Base-by-base conservation (phyloP, 2,113 vertebrate species). In the Balaenoptera acutorostrata region DNA sequence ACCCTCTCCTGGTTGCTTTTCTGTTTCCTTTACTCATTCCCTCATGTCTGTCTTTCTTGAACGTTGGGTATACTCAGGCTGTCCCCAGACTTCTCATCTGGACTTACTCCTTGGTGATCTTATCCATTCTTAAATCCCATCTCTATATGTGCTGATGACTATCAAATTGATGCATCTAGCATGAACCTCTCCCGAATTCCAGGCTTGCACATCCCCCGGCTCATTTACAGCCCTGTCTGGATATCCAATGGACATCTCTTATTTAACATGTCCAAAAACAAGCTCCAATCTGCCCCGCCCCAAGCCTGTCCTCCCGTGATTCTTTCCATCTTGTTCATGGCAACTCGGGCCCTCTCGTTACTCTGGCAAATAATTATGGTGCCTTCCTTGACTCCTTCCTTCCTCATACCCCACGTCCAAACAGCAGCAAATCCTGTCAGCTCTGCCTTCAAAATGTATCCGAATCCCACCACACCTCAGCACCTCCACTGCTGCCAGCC, bases 311-410 rank as follows among this genome's bases (percentile, higher is more conserved):
- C 31, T 88, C 66, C 68, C 33, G 0, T 6, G 7, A 25, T 20
- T 41, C 68, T 87, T 61, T 92, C 83, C 6, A 3, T 17, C 87
- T 77, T 52, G 15, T 52, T n/a, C 25, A 17, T 14, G 88, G 39
- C 31, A 31, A 8, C 29, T 63, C 23, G 0, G 18, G 8, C 27
- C 46, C 17, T 68, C 15, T n/a, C 0, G 29, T n/a, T 17, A 44
- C 64, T 85, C 75, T 39, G 39, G 49, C 64, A 92, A 23, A 39
- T 49, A 12, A 31, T 68, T 49, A 8, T 1, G 10, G 31, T 87
- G 13, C 84, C 41, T n/a, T 23, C 49, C 41, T 36, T 57, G 91
- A 90, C 61, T 86, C 72, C 59, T 75, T 18, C 41, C 69, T 44
- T 94, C 81, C n/a, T 63, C 66, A 81, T 13, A 77, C 14, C 18